Conservation (phyloP, 30 jellyfish, hydroid and myxozoan species). For the Clytia hemisphaerica region DNA sequence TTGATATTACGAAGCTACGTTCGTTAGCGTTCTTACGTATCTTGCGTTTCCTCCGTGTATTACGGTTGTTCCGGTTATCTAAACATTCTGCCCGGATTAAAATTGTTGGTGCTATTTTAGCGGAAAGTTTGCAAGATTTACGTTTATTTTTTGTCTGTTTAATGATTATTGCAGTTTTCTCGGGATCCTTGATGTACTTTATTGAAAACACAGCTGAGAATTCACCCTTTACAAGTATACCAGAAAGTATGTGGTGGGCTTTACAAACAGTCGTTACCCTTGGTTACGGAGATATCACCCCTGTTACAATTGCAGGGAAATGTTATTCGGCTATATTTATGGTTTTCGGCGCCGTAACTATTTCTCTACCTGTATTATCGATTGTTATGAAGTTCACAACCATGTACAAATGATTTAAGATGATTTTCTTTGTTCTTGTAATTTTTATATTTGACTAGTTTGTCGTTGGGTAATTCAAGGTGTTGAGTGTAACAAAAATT, state of each 20-base stretch:
- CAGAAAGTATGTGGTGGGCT: slow-evolving; percentile 76
- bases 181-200: slow-evolving; percentile 43
- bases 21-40: slow-evolving; percentile 30
- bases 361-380: slow-evolving; percentile 65
- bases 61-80: slow-evolving; percentile 61
- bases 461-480: no score
- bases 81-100: slow-evolving; percentile 43
- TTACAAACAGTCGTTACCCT: slow-evolving; percentile 60
- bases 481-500: no score
- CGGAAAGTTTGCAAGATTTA: slow-evolving; percentile 51
- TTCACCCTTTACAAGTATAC: slow-evolving; percentile 49
- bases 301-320: slow-evolving; percentile 55
- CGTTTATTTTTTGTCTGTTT: slow-evolving; percentile 31
- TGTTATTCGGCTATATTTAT: slow-evolving; percentile 43
- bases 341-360: slow-evolving; percentile 62
- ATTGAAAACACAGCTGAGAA: slow-evolving; percentile 47
- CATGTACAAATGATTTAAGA: no score
- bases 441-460: no score
- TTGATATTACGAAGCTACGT: neutral
- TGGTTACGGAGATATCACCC: slow-evolving; percentile 78
- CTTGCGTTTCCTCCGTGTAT: slow-evolving; percentile 35
- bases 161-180: slow-evolving; percentile 33
- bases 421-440: no score
- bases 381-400: slow-evolving; percentile 56
- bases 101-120: slow-evolving; percentile 38